Conservation (phyloP, 92 coral and sea anemone genomes). For the Meandrina meandrites region DNA sequence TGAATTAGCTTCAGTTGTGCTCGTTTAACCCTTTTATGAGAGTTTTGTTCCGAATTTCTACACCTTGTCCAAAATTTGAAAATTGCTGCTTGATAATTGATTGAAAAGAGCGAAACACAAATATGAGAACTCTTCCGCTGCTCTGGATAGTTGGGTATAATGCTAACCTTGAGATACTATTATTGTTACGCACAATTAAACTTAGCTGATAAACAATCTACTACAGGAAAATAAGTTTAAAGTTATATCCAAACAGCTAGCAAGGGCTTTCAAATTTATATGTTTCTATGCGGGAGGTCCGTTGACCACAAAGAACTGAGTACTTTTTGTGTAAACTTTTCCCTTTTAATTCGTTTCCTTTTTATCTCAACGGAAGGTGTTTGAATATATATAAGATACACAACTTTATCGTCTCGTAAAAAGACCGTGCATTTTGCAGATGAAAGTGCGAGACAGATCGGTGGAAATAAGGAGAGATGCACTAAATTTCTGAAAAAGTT, state of each 20-base stretch:
- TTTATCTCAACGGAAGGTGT: too few relatives aligned
- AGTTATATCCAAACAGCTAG: conserved; percentile 40
- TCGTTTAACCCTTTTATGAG: neutral
- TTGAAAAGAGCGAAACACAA: neutral
- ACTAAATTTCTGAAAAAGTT: neutral
- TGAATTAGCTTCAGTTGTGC: neutral
- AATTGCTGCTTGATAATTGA: neutral
- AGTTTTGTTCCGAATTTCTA: neutral
- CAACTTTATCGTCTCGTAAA: neutral
- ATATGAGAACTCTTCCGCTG: neutral
- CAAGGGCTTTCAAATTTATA: conserved; percentile 27
- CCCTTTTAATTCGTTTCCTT: neutral
- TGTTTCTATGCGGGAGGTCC: conserved; percentile 36
- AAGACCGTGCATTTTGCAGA: neutral
- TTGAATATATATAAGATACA: neutral
- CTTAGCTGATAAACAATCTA: conserved; percentile 44
- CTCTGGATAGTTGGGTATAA: neutral
- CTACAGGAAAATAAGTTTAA: conserved; percentile 22
- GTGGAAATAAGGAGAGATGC: neutral
- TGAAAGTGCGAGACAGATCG: neutral
- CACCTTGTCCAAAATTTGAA: too few relatives aligned
- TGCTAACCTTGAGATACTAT: neutral
- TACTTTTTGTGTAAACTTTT: neutral
- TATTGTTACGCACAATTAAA: conserved; percentile 37
- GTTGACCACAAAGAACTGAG: conserved; percentile 19